Conservation (phyloP, 2,113 vertebrate species). For the Ancistrus triradiatus region DNA sequence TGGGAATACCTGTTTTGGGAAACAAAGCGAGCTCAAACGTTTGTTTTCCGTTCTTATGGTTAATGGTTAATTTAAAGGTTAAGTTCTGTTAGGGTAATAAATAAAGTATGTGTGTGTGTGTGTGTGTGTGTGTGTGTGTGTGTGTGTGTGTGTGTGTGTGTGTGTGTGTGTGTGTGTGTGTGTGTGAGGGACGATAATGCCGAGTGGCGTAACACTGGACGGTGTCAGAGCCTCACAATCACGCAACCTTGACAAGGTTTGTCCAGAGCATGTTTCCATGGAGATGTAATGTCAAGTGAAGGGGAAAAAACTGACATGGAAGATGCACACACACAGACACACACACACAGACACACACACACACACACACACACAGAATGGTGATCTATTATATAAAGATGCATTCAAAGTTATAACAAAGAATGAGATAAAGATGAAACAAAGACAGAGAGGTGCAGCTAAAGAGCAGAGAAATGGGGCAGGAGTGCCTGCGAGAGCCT, state of each 20-base stretch:
- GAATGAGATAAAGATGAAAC: background rate
- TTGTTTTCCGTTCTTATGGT: too few species aligned
- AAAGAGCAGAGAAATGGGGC: conserved; percentile 7
- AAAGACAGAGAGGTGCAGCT: conserved; percentile 16
- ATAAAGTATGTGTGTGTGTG: too few species aligned
- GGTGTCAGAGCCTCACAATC: conserved; percentile 16
- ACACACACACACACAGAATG: conserved; percentile 7
- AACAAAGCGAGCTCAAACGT: too few species aligned
- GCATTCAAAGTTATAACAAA: background rate
- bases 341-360: conserved; percentile 25
- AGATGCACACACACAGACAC: conserved; percentile 27
- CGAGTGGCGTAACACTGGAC: conserved; percentile 25
- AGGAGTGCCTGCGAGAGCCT: background rate
- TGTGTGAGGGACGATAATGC: conserved; percentile 8
- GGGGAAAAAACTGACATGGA: conserved; percentile 27
- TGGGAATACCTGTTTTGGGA: too few species aligned
- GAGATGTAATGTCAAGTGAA: conserved; percentile 28
- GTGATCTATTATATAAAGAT: too few species aligned
- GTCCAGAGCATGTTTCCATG: conserved; percentile 26
- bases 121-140: background rate
- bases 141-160: conserved; percentile 1
- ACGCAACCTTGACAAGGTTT: conserved; percentile 33
- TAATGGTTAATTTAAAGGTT: too few species aligned
- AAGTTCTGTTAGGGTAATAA: too few species aligned
- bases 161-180: conserved; percentile 10